Evolutionary conservation across 2,888 invertebrate species (phyloP).

Genomic region (Epirrita christyi): DNA sequence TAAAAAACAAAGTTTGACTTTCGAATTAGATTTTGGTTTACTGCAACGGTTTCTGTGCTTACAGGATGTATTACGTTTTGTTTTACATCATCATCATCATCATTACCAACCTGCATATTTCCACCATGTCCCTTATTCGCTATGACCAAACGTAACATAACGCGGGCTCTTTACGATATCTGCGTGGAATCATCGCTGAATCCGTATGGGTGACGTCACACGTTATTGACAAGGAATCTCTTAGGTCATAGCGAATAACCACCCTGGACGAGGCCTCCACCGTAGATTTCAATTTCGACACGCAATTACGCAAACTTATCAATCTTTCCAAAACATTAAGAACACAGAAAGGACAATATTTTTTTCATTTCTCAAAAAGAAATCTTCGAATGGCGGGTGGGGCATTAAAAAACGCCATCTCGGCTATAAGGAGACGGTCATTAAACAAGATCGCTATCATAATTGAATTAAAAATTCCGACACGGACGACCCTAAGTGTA

Average conservation of each 20-base stretch:
- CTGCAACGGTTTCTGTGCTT: slow-evolving; percentile 47
- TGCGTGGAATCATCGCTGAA: no score
- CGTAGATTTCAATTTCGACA: no score
- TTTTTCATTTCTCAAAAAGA: slow-evolving; percentile 42
- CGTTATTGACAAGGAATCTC: no score
- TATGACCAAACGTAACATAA: no score
- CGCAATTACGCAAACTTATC: slow-evolving; percentile 64
- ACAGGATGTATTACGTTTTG: no score
- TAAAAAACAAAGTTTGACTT: slow-evolving; percentile 65
- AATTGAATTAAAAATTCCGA: slow-evolving; percentile 85
- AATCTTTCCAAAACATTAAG: slow-evolving; percentile 60
- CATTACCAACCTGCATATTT: no score
- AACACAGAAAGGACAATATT: slow-evolving; percentile 34
- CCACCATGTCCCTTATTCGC: no score
- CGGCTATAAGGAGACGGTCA: slow-evolving; percentile 70
- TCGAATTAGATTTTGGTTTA: slow-evolving; percentile 68
- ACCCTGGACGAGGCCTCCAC: no score
- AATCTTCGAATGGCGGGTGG: slow-evolving; percentile 41
- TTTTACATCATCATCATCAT: no score
- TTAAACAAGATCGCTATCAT: slow-evolving; percentile 84
- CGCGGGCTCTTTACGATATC: no score
- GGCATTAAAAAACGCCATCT: slow-evolving; percentile 63
- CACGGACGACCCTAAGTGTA: slow-evolving; percentile 67
- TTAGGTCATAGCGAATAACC: no score
- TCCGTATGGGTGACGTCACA: no score